These are phyloP conservation scores for Acleris laterana DNA, from an alignment of 2,888 invertebrate species.

Conservation along the genomic window DNA sequence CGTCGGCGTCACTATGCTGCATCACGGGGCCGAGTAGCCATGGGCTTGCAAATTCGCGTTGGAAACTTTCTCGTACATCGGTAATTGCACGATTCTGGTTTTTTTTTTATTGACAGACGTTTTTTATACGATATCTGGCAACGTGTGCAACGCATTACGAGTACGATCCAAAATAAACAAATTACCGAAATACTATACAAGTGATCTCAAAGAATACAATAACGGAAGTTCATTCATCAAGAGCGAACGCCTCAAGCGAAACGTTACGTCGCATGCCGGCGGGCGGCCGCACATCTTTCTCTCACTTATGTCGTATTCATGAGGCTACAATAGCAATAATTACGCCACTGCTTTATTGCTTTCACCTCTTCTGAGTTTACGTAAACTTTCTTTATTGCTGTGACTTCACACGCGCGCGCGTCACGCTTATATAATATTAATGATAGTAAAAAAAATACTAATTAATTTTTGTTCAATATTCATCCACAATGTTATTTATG, in stretches of 20 bases:
- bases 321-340: constrained; percentile 68
- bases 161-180: too few species aligned
- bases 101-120: not conserved
- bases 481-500: too few species aligned
- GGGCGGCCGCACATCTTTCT: constrained; percentile 56
- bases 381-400: constrained; percentile 68
- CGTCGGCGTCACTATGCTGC: constrained; percentile 36
- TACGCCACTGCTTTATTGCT: constrained; percentile 67
- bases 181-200: too few species aligned
- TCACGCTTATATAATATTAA: constrained; percentile 50
- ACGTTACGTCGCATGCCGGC: constrained; percentile 60
- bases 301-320: constrained; percentile 70
- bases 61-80: not conserved
- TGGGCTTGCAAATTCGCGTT: constrained; percentile 18
- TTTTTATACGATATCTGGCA: not conserved
- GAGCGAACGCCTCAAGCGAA: constrained; percentile 43
- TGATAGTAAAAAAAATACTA: not conserved
- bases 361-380: constrained; percentile 65
- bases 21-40: constrained; percentile 36
- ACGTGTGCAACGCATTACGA: not conserved
- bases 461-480: not conserved
- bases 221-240: not conserved
- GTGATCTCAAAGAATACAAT: too few species aligned
- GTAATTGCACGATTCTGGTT: not conserved
- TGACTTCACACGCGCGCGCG: constrained; percentile 50